Evolutionary conservation across 1,140 invertebrate species (phyloP).

Genomic region (Potamilus streckersoni): DNA sequence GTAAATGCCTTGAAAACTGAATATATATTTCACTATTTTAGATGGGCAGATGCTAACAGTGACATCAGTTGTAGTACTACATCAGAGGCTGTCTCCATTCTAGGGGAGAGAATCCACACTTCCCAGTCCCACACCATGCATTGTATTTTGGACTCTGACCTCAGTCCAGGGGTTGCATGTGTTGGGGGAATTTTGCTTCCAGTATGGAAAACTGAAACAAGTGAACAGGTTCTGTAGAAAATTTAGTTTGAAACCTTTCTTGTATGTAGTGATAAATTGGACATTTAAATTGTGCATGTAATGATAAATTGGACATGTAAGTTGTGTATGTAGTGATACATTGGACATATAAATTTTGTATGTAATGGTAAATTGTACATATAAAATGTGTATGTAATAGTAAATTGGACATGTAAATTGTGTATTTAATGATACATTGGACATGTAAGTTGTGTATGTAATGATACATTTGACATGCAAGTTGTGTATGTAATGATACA

Average conservation of each 20-base stretch:
- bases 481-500: too few species aligned
- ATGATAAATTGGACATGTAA: not conserved
- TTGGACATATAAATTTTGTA: not conserved
- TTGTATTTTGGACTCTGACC: slow-evolving; percentile 16
- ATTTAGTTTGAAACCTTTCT: not conserved
- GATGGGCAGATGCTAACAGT: not conserved
- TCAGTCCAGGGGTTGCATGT: slow-evolving; percentile 24
- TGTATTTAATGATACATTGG: too few species aligned
- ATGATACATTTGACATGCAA: too few species aligned
- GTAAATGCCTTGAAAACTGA: not conserved
- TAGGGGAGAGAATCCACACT: slow-evolving; percentile 1
- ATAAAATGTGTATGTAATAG: not conserved
- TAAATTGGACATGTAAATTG: too few species aligned
- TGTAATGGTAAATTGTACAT: not conserved
- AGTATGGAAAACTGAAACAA: not conserved
- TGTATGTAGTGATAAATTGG: not conserved
- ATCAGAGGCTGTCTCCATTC: too few species aligned
- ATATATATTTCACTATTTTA: not conserved
- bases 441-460: too few species aligned
- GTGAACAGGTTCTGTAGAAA: not conserved
- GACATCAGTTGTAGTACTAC: not conserved
- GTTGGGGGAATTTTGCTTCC: slow-evolving; percentile 22
- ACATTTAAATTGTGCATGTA: not conserved
- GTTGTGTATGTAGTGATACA: not conserved
- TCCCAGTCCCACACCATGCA: slow-evolving; percentile 19